Evolutionary conservation across 2,113 vertebrate species (phyloP).

Genomic region (Saccopteryx bilineata): DNA sequence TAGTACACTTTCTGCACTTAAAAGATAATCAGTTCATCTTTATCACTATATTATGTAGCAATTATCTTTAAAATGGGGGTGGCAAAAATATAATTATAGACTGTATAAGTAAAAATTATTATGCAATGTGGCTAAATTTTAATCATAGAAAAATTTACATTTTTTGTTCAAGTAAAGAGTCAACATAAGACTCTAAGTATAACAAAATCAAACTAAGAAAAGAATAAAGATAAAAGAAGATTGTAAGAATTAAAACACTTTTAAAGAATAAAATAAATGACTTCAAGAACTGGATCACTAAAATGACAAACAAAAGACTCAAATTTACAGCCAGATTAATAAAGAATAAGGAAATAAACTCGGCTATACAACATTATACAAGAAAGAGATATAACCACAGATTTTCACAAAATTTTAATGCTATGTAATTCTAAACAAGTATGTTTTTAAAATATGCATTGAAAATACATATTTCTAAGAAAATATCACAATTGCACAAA

Average conservation of each 20-base stretch:
- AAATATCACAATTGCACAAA: neutral
- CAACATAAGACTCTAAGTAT: neutral
- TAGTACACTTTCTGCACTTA: neutral
- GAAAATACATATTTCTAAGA: conserved; percentile 16
- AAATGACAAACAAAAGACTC: neutral
- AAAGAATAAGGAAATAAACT: conserved; percentile 14
- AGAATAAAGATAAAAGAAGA: conserved; percentile 47
- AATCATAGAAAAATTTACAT: neutral
- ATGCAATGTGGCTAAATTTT: conserved; percentile 5
- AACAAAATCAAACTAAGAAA: conserved; percentile 5
- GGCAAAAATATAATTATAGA: neutral
- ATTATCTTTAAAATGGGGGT: neutral
- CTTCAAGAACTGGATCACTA: conserved; percentile 4
- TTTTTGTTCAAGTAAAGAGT: neutral
- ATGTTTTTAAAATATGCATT: conserved; percentile 20
- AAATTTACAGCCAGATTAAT: neutral
- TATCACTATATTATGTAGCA: neutral
- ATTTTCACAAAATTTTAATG: neutral
- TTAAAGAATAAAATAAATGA: neutral
- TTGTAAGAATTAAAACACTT: neutral
- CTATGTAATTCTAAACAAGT: conserved; percentile 19
- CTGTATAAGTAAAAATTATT: neutral
- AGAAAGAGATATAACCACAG: neutral
- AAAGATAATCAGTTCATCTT: conserved; percentile 17
- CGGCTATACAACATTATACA: neutral